Base-by-base conservation (phyloP, 2,113 vertebrate species). In the Sapayoa aenigma region DNA sequence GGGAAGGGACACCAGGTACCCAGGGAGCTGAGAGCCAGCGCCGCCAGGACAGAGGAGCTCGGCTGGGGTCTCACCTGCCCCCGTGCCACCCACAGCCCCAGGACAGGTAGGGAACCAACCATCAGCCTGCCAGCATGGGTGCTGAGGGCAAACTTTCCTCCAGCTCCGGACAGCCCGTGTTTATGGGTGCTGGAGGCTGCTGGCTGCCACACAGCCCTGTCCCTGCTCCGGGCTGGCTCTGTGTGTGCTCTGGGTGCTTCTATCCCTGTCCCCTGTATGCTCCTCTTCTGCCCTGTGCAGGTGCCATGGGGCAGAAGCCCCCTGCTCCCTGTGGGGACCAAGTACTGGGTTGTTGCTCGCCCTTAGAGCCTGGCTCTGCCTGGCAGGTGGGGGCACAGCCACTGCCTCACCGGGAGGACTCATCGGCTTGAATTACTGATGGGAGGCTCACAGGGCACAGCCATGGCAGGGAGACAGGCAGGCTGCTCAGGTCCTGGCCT, bases 71-170 rank as follows among this genome's bases (percentile, higher is more conserved):
- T 66, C 59, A 84, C 53, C 16, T 10, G 0, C 58, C 24, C 24
- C 27, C 0, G 58, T 63, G 49, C 63, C 72, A 77, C 53, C 67
- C 37, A 7, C 77, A 71, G 75, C 66, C 73, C 88, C 94, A 31
- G 53, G 25, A 84, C 90, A 96, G 94, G 79, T 93, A 96, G 65
- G 90, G 59, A 42, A 76, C 22, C 39, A 59, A 87, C 77, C n/a
- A 14, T 12, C 50, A 68, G 73, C 15, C 19, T 46, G 35, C 35
- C 84, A 31, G 85, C 39, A 1, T 33, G 90, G 59, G 68, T n/a
- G 30, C 62, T 12, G 9, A 33, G 28, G 47, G 33, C 9, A 35
- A 41, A 41, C 46, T 41, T 50, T 21, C n/a, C 56, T 47, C 37
- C 1, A 2, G 47, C 22, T 58, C 19, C 3, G 0, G 49, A 17